Conservation (phyloP, 2,888 invertebrate species). For the Mythimna ferrago region DNA sequence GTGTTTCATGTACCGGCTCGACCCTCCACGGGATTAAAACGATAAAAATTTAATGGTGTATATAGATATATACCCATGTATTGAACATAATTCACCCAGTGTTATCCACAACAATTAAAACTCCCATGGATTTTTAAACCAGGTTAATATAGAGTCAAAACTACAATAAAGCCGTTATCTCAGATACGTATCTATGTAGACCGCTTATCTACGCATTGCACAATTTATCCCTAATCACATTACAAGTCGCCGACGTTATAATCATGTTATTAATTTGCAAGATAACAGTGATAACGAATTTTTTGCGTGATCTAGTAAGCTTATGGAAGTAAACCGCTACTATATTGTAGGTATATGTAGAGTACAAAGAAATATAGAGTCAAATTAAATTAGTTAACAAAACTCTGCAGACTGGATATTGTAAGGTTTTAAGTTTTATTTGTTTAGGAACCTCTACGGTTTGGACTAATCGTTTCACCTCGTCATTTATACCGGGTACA, state of each 20-base stretch:
- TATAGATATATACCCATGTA: too few relatives aligned
- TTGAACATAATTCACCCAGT: too few relatives aligned
- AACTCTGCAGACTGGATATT: too few relatives aligned
- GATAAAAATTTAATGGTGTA: too few relatives aligned
- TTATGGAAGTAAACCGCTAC: conserved; percentile 18
- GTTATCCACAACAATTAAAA: not conserved
- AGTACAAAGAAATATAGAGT: not conserved
- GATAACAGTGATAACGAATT: conserved; percentile 34
- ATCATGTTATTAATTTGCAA: conserved; percentile 21
- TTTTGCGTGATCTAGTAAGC: conserved; percentile 30
- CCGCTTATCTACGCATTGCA: conserved; percentile 27
- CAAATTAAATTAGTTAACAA: too few relatives aligned
- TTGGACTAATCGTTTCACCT: too few relatives aligned
- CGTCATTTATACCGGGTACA: too few relatives aligned
- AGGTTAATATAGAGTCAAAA: not conserved
- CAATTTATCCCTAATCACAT: conserved; percentile 32
- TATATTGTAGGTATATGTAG: not conserved
- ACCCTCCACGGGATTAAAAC: too few relatives aligned
- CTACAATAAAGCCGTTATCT: conserved; percentile 19
- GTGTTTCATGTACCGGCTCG: too few relatives aligned
- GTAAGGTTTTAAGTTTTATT: too few relatives aligned
- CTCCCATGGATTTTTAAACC: conserved; percentile 3
- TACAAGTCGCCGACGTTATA: conserved; percentile 32
- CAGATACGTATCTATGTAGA: conserved; percentile 20
- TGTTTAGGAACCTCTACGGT: too few relatives aligned